Conservation (phyloP, 2,888 invertebrate genomes). For the Reticulitermes lucifugus region DNA sequence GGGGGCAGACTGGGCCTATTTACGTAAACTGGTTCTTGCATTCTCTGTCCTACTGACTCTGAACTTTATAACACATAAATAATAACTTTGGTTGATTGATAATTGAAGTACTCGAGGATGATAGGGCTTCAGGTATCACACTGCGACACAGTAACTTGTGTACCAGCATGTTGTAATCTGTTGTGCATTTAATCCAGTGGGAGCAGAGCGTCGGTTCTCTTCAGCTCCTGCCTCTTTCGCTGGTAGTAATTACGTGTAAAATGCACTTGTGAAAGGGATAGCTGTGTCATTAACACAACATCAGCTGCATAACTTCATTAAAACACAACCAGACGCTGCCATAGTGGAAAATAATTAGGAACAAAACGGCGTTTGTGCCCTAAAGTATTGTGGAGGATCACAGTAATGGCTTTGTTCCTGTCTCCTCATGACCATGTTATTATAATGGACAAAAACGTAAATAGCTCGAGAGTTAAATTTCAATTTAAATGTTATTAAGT, state of each 20-base stretch:
- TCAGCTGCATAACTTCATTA: slow-evolving; percentile 38
- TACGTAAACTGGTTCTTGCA: too few species aligned
- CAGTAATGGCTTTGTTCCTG: not conserved
- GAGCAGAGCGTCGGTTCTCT: not conserved
- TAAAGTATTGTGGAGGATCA: not conserved
- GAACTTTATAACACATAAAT: too few species aligned
- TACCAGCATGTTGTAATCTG: not conserved
- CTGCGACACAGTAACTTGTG: too few species aligned
- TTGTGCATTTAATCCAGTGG: not conserved
- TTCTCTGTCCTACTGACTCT: too few species aligned
- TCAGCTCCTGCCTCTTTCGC: not conserved
- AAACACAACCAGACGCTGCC: slow-evolving; percentile 14
- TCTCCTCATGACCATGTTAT: too few species aligned
- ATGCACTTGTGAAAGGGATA: slow-evolving; percentile 42
- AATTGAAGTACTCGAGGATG: too few species aligned
- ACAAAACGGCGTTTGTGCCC: slow-evolving; percentile 29
- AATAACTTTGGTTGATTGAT: too few species aligned
- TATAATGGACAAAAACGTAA: not conserved
- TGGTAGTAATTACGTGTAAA: slow-evolving; percentile 39
- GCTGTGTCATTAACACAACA: slow-evolving; percentile 28
- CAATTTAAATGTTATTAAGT: not conserved
- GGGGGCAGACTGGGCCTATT: too few species aligned
- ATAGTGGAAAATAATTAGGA: slow-evolving; percentile 35
- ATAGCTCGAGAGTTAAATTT: not conserved
- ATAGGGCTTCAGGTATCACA: too few species aligned